Percentiles rank a stretch among this genome's conserved stretches.
phyloP scores from a whole-genome alignment of 2,113 vertebrate species.

The Ursus arctos region DNA sequence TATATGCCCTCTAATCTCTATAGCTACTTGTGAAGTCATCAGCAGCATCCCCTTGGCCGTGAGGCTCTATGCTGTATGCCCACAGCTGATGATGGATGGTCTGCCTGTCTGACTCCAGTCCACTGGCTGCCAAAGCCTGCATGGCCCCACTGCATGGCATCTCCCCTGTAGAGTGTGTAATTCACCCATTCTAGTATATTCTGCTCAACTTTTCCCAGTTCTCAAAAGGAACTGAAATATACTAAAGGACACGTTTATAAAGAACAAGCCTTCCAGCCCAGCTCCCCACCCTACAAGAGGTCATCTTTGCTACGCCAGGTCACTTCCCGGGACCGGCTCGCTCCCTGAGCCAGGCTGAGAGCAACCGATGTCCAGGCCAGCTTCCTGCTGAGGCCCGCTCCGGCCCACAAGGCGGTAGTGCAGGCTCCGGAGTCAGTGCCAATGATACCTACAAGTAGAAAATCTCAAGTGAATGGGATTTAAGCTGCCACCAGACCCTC shows the following conservation, averaged over 20 bases:
- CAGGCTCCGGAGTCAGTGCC: neutral
- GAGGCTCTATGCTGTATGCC: accelerated
- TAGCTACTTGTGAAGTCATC: neutral
- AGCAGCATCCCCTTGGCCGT: neutral
- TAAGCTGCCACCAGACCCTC: neutral
- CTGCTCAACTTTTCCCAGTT: neutral
- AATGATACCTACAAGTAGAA: neutral
- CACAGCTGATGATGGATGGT: accelerated
- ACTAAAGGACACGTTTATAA: neutral
- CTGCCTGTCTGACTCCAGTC: neutral
- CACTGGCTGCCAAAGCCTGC: neutral
- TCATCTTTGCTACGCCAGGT: neutral
- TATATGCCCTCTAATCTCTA: neutral
- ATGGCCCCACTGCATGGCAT: accelerated
- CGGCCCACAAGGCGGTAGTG: neutral
- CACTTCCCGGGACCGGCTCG: accelerated
- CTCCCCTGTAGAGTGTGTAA: neutral
- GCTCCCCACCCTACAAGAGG: neutral
- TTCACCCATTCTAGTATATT: neutral
- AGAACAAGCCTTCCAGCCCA: neutral
- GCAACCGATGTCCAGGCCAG: neutral
- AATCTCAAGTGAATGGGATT: neutral
- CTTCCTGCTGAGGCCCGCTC: neutral
- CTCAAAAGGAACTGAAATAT: neutral
- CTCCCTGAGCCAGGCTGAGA: neutral